Evolutionary conservation across 2,888 invertebrate genomes (phyloP).

Genomic region (Aporophyla nigra): DNA sequence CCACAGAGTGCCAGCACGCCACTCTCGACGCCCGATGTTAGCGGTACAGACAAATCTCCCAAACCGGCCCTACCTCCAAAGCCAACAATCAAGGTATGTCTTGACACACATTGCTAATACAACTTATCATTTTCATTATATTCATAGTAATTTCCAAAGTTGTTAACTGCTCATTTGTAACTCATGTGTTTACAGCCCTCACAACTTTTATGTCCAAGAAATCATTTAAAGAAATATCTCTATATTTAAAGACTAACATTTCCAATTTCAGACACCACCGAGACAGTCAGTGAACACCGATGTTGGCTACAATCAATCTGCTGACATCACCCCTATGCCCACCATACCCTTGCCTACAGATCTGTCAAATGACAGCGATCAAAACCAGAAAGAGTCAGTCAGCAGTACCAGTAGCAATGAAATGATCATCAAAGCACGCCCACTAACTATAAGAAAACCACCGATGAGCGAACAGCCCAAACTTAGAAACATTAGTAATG

Average conservation of each 20-base stretch:
- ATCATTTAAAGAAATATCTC: not conserved
- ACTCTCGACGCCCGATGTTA: conserved; percentile 89
- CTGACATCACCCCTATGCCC: conserved; percentile 78
- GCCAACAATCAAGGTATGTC: conserved; percentile 92
- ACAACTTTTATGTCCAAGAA: not conserved
- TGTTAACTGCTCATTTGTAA: conserved; percentile 5
- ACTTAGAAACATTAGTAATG: conserved; percentile 91
- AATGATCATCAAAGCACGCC: conserved; percentile 94
- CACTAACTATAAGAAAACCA: conserved; percentile 95
- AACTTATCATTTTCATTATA: conserved; percentile 2
- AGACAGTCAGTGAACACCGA: conserved; percentile 88
- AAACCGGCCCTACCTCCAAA: conserved; percentile 96
- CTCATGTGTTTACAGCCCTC: not conserved
- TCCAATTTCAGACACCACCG: conserved; percentile 86
- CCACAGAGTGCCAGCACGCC: conserved; percentile 92
- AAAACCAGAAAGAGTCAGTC: conserved; percentile 86
- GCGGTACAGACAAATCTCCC: conserved; percentile 89
- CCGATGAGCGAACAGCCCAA: conserved; percentile 95
- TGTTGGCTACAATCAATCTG: conserved; percentile 77
- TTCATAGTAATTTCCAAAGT: conserved; percentile 6
- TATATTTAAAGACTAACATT: not conserved
- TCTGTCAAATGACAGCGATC: conserved; percentile 80
- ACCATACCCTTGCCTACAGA: conserved; percentile 82
- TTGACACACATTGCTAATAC: conserved; percentile 5
- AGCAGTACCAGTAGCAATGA: conserved; percentile 83